Evolutionary conservation across 2,113 vertebrate species (phyloP).

Genomic region (Entomyzon cyanotis): DNA sequence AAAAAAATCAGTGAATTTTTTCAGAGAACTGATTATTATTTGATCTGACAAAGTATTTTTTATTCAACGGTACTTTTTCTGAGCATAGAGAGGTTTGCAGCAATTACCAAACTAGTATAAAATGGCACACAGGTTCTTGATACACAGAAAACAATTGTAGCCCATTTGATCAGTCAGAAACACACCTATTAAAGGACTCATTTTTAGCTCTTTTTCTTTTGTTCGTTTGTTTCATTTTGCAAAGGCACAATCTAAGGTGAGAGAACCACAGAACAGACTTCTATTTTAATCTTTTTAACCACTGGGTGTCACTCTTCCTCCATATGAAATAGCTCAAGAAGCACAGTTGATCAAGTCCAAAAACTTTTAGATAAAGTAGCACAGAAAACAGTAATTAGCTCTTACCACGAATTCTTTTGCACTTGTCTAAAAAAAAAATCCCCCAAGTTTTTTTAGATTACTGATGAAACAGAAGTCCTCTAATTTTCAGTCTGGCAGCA

Average conservation of each 20-base stretch:
- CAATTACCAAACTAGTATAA: background rate
- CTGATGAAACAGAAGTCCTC: background rate
- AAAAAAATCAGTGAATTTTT: background rate
- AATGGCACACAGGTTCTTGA: background rate
- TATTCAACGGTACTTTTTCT: background rate
- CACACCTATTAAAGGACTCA: background rate
- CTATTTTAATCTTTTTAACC: constrained; percentile 3
- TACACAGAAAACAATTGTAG: background rate
- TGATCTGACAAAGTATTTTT: background rate
- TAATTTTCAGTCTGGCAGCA: background rate
- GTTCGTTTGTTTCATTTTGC: background rate
- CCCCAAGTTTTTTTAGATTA: background rate
- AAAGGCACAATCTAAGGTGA: background rate
- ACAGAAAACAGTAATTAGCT: background rate
- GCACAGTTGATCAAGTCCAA: fast-evolving
- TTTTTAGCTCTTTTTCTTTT: background rate
- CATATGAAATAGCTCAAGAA: background rate
- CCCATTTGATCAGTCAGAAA: background rate
- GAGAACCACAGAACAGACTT: background rate
- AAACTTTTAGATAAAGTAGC: background rate
- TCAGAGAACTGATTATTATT: background rate
- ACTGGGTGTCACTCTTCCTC: constrained; percentile 73
- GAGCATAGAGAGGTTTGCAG: background rate
- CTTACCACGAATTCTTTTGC: background rate
- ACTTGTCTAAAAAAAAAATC: background rate